A percentile compares a stretch with the other conserved stretches of the same genome.
phyloP scores from a whole-genome alignment of 2,797 vertebrate species.

The Enteromius radiatus region DNA sequence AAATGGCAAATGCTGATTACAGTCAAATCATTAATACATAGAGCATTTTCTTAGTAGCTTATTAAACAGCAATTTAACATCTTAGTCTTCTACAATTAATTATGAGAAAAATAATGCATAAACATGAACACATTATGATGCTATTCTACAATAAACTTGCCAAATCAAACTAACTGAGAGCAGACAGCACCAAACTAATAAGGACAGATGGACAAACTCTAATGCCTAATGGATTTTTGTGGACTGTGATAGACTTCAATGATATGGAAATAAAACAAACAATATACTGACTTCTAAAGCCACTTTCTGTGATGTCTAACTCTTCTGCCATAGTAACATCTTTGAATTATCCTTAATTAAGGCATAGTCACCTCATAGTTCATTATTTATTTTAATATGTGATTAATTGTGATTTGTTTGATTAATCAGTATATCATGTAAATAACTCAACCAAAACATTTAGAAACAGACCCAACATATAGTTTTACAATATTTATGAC shows the following conservation, averaged over 20 bases:
- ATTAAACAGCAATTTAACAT: not conserved
- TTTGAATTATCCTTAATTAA: not conserved
- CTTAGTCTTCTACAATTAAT: not conserved
- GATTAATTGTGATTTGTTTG: not conserved
- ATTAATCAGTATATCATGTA: not conserved
- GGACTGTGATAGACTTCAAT: not conserved
- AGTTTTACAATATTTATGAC: not conserved
- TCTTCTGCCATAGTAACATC: not conserved
- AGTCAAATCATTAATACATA: not conserved
- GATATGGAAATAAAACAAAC: not conserved
- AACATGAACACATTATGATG: not conserved
- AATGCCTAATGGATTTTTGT: not conserved
- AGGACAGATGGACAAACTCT: not conserved
- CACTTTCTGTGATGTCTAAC: not conserved
- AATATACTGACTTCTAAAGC: not conserved
- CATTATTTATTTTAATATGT: not conserved
- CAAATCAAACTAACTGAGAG: constrained; percentile 1
- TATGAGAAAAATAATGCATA: not conserved
- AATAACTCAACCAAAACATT: not conserved
- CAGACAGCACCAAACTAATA: not conserved
- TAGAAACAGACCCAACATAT: not conserved
- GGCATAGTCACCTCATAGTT: not conserved
- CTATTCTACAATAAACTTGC: constrained; percentile 7
- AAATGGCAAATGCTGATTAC: not conserved
- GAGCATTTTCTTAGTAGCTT: not conserved